Conservation (phyloP, 2,888 invertebrate species). For the Polyommatus icarus region DNA sequence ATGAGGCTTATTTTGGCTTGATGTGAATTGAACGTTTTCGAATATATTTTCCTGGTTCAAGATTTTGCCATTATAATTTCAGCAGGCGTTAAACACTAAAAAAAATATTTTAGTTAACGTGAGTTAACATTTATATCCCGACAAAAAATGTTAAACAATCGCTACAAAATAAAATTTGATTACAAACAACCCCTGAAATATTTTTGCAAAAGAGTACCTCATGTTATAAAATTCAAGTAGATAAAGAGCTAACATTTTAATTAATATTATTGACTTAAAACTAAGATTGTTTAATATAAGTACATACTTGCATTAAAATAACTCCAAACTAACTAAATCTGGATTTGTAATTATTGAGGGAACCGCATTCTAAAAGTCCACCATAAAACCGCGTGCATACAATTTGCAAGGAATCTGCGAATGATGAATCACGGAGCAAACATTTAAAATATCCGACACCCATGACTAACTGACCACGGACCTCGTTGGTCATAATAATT, state of each 20-base stretch:
- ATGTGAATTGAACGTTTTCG: not conserved
- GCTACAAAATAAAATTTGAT: too few species aligned
- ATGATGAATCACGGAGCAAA: constrained; percentile 64
- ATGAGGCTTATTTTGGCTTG: too few species aligned
- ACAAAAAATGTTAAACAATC: too few species aligned
- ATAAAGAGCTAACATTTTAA: too few species aligned
- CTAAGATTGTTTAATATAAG: too few species aligned
- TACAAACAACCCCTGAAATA: too few species aligned
- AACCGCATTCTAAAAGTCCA: constrained; percentile 13
- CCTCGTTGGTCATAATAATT: constrained; percentile 41
- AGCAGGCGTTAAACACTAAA: constrained; percentile 34
- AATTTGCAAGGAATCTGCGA: constrained; percentile 43
- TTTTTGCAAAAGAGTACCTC: too few species aligned
- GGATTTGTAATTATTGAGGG: not conserved
- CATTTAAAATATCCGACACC: constrained; percentile 65
- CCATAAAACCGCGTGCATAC: constrained; percentile 5
- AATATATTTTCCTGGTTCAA: constrained; percentile 16
- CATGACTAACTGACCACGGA: constrained; percentile 63
- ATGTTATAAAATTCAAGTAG: too few species aligned
- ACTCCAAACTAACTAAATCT: not conserved
- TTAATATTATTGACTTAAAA: too few species aligned
- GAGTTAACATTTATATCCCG: not conserved
- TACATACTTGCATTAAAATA: not conserved
- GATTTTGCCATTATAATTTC: constrained; percentile 36
- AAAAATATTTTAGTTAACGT: not conserved